Base-by-base conservation (phyloP, 2,113 vertebrate genomes). In the Eurypyga helias region DNA sequence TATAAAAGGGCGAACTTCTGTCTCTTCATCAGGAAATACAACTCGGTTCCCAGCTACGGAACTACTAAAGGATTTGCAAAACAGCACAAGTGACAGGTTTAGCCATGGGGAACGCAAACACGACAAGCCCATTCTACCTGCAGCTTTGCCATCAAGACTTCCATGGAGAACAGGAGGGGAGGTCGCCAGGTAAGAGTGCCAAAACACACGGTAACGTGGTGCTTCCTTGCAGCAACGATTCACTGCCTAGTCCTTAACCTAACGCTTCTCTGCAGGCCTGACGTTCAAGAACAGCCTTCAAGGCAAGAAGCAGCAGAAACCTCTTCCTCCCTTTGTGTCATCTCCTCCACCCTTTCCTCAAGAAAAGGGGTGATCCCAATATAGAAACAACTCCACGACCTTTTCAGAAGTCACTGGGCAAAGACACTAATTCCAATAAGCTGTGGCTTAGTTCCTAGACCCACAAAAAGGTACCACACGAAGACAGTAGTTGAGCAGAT, bases 171-270 rank as follows among this genome's bases (percentile, higher is more conserved):
- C 16, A 51, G 46, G 25, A 52, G n/a, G 43, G 8, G 65, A 23
- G 34, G 51, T 14, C 33, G 60, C 26, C 23, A 21, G 34, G 10
- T 8, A 75, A 51, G 6, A 66, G 86, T 61, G n/a, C 52, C 38
- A 23, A 17, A 61, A 71, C 0, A 23, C 23, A 1, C 18, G 4
- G 24, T 17, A 15, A 55, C 4, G 1, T 4, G 41, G 9, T 2
- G 41, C 4, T 87, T 36, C 82, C 82, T 51, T 8, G 25, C 49
- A 76, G 85, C 46, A 25, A 2, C 17, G 38, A 33, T 21, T 19
- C 45, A 2, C 57, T 62, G 38, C 23, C 38, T 17, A 9, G 45
- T 48, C 67, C 55, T 43, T 21, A 57, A 38, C 21, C 79, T 41
- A 71, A 49, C 10, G 0, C 75, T 49, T 70, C 58, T 38, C 89